These are phyloP conservation scores for Amblyraja radiata DNA, from an alignment of 2,797 vertebrate species.

Conservation along the genomic window DNA sequence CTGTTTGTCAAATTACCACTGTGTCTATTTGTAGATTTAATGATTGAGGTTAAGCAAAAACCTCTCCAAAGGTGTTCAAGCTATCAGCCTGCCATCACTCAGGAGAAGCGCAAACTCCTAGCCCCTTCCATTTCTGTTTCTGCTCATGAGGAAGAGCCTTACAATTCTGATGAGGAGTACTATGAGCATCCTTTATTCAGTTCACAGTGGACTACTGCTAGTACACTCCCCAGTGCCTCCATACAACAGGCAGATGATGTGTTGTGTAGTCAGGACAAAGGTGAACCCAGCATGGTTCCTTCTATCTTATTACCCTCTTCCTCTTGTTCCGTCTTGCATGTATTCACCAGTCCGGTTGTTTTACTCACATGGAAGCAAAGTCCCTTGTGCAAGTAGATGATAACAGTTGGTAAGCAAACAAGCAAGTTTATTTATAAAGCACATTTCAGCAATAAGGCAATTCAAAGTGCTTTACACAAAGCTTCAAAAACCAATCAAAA, in stretches of 20 bases:
- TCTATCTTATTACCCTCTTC: slow-evolving; percentile 42
- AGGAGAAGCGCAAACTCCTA: slow-evolving; percentile 76
- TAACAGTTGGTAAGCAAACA: background rate
- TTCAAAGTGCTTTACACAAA: no score
- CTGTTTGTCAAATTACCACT: slow-evolving; percentile 71
- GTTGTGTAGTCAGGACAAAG: slow-evolving; percentile 85
- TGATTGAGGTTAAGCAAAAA: slow-evolving; percentile 85
- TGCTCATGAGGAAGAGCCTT: slow-evolving; percentile 86
- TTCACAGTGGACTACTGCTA: slow-evolving; percentile 82
- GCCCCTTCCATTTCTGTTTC: slow-evolving; percentile 91
- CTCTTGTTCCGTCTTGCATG: slow-evolving; percentile 39
- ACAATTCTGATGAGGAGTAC: slow-evolving; percentile 86
- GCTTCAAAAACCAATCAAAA: no score
- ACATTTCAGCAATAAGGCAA: no score
- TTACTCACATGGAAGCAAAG: slow-evolving; percentile 47
- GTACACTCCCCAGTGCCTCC: slow-evolving; percentile 71
- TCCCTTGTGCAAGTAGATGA: slow-evolving; percentile 48
- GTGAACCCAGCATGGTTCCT: slow-evolving; percentile 88
- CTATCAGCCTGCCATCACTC: slow-evolving; percentile 57
- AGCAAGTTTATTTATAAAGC: no score
- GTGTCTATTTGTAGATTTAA: slow-evolving; percentile 90
- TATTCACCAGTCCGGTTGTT: slow-evolving; percentile 41
- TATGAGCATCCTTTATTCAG: slow-evolving; percentile 93
- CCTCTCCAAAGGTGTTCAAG: slow-evolving; percentile 73
- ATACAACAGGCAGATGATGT: slow-evolving; percentile 55